phyloP scores from a whole-genome alignment of 2,113 vertebrate species.

The Myrmecobius fasciatus region DNA sequence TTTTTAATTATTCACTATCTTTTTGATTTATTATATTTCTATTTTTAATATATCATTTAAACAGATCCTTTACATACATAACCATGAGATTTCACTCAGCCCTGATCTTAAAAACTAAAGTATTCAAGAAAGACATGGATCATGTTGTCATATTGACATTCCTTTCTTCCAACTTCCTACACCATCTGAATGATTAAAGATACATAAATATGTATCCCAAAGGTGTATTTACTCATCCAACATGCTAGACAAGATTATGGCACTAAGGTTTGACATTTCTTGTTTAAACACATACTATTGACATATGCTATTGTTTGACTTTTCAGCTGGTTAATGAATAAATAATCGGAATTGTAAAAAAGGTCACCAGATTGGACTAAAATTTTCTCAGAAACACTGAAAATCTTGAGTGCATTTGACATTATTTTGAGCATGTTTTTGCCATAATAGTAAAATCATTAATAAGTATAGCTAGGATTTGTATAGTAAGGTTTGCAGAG shows the following conservation, averaged over 20 bases:
- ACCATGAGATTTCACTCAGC: constrained; percentile 37
- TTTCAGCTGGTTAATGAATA: constrained; percentile 59
- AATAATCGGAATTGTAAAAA: constrained; percentile 28
- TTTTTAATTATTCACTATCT: constrained; percentile 32
- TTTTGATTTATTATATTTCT: constrained; percentile 43
- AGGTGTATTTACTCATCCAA: constrained; percentile 51
- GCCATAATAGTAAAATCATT: background rate
- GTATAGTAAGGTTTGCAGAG: background rate
- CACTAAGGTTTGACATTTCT: constrained; percentile 61
- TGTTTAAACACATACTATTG: constrained; percentile 69
- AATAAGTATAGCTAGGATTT: constrained; percentile 9
- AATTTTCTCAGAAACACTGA: background rate
- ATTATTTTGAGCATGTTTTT: constrained; percentile 28
- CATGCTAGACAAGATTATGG: constrained; percentile 48
- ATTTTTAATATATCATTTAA: constrained; percentile 51
- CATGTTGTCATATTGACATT: constrained; percentile 57
- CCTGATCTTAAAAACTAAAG: constrained; percentile 56
- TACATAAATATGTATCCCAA: constrained; percentile 63
- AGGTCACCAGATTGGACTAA: constrained; percentile 39
- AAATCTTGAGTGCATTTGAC: constrained; percentile 1
- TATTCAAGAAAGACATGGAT: constrained; percentile 54
- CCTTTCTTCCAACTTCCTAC: constrained; percentile 42
- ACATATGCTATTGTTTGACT: constrained; percentile 51
- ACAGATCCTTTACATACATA: constrained; percentile 37
- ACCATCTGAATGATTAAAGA: constrained; percentile 44